Evolutionary conservation across 2,113 vertebrate genomes (phyloP).

Genomic region (Nicator chloris): DNA sequence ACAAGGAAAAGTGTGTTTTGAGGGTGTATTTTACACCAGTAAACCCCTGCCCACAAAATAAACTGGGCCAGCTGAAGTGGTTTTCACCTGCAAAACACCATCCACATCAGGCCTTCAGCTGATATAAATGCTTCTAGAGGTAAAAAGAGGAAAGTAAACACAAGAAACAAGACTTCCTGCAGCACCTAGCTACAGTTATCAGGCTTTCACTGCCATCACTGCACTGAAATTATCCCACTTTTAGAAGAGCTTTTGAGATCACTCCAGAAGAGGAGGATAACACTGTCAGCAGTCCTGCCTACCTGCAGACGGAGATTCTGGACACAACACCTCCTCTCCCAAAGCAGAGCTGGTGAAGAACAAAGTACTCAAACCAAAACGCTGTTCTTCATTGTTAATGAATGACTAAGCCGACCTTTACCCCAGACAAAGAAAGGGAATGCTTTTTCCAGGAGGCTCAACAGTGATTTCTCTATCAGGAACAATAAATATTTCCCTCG

Average conservation of each 20-base stretch:
- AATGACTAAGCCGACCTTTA: constrained; percentile 43
- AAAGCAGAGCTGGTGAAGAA: neutral
- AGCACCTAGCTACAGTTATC: neutral
- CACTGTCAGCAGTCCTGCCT: neutral
- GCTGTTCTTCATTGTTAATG: neutral
- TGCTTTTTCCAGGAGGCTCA: neutral
- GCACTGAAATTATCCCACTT: neutral
- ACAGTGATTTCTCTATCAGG: neutral
- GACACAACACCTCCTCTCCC: neutral
- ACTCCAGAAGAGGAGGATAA: neutral
- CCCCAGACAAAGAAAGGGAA: neutral
- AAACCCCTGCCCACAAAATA: neutral
- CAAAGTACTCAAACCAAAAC: neutral
- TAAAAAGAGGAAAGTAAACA: neutral
- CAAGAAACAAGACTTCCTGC: neutral
- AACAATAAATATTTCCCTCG: neutral
- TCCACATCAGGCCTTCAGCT: neutral
- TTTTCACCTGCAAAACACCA: neutral
- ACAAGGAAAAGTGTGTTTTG: neutral
- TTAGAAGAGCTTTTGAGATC: neutral
- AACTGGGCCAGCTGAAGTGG: neutral
- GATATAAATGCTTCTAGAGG: neutral
- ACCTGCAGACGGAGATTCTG: neutral
- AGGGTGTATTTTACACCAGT: neutral
- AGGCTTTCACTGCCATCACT: neutral